Base-by-base conservation (phyloP, 2,113 vertebrate genomes). In the Macroglossus sobrinus region DNA sequence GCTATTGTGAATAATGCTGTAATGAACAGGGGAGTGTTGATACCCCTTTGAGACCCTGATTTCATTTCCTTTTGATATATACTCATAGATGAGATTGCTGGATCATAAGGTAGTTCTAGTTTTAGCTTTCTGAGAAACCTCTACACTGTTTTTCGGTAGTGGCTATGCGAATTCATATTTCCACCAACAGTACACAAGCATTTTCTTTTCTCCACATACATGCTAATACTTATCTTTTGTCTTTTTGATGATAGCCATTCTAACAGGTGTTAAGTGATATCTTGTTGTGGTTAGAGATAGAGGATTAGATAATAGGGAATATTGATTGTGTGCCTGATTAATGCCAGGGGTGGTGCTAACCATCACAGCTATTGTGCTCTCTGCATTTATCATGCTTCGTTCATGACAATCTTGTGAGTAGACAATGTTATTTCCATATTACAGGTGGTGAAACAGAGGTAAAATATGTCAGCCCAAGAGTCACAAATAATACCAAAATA, bases 301-400 rank as follows among this genome's bases (percentile, higher is more conserved):
- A 89, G 30, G 19, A 10, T 28, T n/a, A 26, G 28, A 21, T 45
- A 68, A 19, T 0, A 43, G 24, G 63, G 19, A 57, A 40, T 10
- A 11, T 5, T 28, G 28, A 19, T 1, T 57, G 8, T 43, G 30
- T 53, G 47, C 9, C 45, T 26, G 69, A 35, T 72, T 14, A n/a
- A 33, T 12, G 1, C 10, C 57, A 30, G 53, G 55, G 45, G 8
- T 1, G 1, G 11, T 45, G 43, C 7, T 82, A 7, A 57, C 28
- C 7, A 7, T 47, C 4, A 13, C 40, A 71, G 21, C 30, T 14
- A 0, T 18, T 1, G 7, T n/a, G 8, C 2, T 79, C 12, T 43
- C 12, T 11, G 53, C 24, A 19, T 1, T 24, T n/a, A 14, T 33
- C 69, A 50, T 7, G 33, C 26, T 89, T 80, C 11, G 45, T 63